phyloP scores from a whole-genome alignment of 2,888 invertebrate species.

The Cistogaster globosa region DNA sequence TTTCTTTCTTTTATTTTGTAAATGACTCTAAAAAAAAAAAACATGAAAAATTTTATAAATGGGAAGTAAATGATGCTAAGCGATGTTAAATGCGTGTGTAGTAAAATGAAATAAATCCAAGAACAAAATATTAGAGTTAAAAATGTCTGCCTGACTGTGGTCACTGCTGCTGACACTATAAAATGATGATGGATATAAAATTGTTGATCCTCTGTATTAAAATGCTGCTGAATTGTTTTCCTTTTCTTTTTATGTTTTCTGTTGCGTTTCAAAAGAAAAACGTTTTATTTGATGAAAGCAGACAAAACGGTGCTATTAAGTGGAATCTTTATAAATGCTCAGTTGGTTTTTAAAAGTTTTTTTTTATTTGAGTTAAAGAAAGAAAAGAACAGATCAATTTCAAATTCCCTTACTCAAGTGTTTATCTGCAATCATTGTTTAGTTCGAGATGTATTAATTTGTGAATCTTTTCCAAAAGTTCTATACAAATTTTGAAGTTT shows the following conservation, averaged over 20 bases:
- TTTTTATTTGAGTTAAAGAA: neutral
- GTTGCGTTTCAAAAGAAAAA: slow-evolving; percentile 51
- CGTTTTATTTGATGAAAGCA: slow-evolving; percentile 64
- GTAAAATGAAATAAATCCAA: slow-evolving; percentile 46
- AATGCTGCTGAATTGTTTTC: slow-evolving; percentile 46
- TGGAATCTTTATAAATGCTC: slow-evolving; percentile 4
- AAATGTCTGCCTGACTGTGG: slow-evolving; percentile 39
- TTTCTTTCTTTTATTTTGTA: slow-evolving; percentile 49
- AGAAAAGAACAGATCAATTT: neutral
- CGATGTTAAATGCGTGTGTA: slow-evolving; percentile 69
- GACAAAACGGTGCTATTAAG: slow-evolving; percentile 67
- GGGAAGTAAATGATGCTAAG: slow-evolving; percentile 71
- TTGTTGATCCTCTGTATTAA: slow-evolving; percentile 52
- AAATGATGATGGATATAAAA: slow-evolving; percentile 57
- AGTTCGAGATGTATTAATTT: no score
- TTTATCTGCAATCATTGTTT: no score
- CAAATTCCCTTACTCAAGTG: no score
- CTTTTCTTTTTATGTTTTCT: neutral
- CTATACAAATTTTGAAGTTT: no score
- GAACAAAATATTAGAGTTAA: slow-evolving; percentile 17
- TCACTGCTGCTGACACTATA: slow-evolving; percentile 31
- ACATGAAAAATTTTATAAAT: slow-evolving; percentile 34
- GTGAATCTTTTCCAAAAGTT: no score
- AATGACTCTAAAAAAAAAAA: slow-evolving; percentile 56
- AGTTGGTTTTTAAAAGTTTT: neutral